Percentiles rank a stretch among this genome's conserved stretches.
phyloP scores from a whole-genome alignment of 2,113 vertebrate genomes.

The Brevimyrus niger region DNA sequence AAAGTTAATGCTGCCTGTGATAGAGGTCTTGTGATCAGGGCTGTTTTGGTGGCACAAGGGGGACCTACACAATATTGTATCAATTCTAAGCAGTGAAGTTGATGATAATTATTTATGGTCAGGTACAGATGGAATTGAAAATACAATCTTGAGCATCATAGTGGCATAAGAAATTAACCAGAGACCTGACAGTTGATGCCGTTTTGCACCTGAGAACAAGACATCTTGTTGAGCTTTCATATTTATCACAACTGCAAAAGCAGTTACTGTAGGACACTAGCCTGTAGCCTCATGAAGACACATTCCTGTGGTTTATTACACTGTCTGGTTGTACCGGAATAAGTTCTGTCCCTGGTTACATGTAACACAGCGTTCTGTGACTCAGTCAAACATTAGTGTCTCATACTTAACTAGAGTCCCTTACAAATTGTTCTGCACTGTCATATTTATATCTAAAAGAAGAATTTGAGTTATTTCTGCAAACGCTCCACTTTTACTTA shows the following conservation, averaged over 20 bases:
- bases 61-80: neutral
- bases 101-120: neutral
- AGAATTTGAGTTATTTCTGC: neutral
- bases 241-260: neutral
- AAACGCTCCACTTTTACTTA: neutral
- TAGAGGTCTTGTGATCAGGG: neutral
- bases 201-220: neutral
- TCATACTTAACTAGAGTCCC: neutral
- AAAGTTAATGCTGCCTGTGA: neutral
- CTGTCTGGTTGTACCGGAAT: neutral
- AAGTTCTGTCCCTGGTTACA: neutral
- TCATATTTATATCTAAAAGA: neutral
- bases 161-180: neutral
- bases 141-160: neutral
- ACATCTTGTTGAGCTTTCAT: neutral
- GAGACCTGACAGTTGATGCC: neutral
- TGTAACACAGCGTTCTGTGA: neutral
- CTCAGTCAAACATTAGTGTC: neutral
- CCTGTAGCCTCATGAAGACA: neutral
- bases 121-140: neutral
- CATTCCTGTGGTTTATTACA: neutral
- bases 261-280: neutral
- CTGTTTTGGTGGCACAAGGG: neutral
- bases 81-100: neutral
- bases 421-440: neutral